A percentile compares a stretch with the other conserved stretches of the same genome.
These are phyloP conservation scores for Sebastes trivittatus DNA, from an alignment of 2,797 vertebrate species.

Conservation along the genomic window DNA sequence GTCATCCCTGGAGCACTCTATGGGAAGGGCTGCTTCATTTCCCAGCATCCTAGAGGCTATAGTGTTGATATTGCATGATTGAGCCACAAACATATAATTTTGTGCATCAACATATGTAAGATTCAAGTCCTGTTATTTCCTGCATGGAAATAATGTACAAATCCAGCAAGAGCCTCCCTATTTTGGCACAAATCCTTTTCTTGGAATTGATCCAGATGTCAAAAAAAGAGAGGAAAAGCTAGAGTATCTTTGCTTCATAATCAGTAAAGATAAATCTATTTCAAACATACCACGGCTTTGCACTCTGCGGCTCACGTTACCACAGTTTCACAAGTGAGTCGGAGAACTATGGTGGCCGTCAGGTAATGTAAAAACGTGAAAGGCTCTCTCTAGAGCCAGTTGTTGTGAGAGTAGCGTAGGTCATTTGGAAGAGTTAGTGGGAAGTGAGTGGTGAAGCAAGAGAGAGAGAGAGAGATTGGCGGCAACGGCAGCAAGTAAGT, in stretches of 20 bases:
- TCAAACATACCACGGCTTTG: not conserved
- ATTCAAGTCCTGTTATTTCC: not conserved
- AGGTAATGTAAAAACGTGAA: no score
- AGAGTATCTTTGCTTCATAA: not conserved
- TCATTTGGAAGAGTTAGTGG: no score
- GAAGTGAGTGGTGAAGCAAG: no score
- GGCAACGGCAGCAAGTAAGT: no score
- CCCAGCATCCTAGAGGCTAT: not conserved
- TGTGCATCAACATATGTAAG: not conserved
- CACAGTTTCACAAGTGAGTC: no score
- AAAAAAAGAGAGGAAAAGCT: not conserved
- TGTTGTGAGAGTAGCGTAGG: no score
- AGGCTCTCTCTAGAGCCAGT: no score
- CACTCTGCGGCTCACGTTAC: no score
- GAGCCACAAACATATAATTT: not conserved
- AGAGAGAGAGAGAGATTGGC: no score
- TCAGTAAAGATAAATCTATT: not conserved
- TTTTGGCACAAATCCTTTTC: not conserved
- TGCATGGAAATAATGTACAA: not conserved
- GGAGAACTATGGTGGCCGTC: no score
- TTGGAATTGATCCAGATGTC: not conserved
- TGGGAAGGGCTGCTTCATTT: not conserved
- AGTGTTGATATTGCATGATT: not conserved
- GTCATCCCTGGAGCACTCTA: no score
- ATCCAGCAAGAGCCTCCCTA: not conserved